Conservation (phyloP, 1,140 invertebrate species). For the Drosophila jambulina region DNA sequence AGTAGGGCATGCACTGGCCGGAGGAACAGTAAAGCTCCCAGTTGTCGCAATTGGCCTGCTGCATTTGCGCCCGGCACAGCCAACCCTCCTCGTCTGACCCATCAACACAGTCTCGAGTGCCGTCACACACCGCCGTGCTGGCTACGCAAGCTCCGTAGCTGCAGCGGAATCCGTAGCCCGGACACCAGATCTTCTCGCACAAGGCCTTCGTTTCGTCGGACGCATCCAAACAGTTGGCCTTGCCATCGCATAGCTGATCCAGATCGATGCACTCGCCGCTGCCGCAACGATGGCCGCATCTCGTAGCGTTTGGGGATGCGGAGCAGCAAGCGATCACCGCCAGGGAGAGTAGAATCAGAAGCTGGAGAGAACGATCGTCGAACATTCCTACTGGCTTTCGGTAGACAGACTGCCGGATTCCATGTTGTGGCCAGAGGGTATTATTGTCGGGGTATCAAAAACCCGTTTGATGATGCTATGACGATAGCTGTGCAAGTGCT, state of each 20-base stretch:
- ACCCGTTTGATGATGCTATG: conserved; percentile 41
- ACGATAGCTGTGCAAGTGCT: conserved; percentile 7
- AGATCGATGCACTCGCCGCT: conserved; percentile 43
- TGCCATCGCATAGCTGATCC: conserved; percentile 86
- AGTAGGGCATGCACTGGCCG: conserved; percentile 43
- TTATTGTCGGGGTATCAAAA: conserved; percentile 10
- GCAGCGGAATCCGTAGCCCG: conserved; percentile 86
- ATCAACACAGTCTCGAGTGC: conserved; percentile 87
- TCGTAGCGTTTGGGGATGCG: conserved; percentile 4
- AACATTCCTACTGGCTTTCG: conserved; percentile 22
- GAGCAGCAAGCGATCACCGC: neutral
- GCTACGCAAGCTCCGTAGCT: conserved; percentile 88
- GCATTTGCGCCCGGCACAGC: conserved; percentile 46
- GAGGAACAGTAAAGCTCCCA: conserved; percentile 46
- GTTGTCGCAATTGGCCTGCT: conserved; percentile 48
- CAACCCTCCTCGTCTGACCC: conserved; percentile 87
- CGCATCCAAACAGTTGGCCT: conserved; percentile 86
- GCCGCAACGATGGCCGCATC: conserved; percentile 15
- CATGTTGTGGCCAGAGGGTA: conserved; percentile 6
- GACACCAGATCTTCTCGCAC: conserved; percentile 85
- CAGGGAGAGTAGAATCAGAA: conserved; percentile 10
- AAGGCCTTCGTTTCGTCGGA: conserved; percentile 87
- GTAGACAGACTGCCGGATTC: conserved; percentile 20
- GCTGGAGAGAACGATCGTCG: neutral
- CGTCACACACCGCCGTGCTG: conserved; percentile 87